These are phyloP conservation scores for Habrosyne pyritoides DNA, from an alignment of 2,888 invertebrate species.

Conservation along the genomic window DNA sequence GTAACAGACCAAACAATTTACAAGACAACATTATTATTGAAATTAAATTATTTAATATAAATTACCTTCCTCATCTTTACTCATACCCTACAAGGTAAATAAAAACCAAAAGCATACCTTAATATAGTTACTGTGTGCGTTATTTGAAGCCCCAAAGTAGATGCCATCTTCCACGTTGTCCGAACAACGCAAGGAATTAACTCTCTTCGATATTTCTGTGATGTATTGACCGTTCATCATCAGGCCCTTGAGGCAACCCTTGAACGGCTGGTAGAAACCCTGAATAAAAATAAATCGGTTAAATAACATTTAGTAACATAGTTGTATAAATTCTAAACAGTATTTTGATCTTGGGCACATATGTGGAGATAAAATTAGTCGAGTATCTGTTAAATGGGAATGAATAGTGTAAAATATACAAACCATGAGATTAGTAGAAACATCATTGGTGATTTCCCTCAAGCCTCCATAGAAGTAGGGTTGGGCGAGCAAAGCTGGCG, in stretches of 20 bases:
- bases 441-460: constrained; percentile 60
- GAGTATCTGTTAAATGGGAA: too few species aligned
- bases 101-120: constrained; percentile 72
- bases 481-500: constrained; percentile 84
- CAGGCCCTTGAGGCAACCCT: constrained; percentile 92
- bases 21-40: too few species aligned
- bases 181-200: constrained; percentile 90
- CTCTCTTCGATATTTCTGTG: constrained; percentile 81
- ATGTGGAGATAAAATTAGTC: too few species aligned
- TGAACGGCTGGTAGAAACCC: constrained; percentile 87
- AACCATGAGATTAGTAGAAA: constrained; percentile 52
- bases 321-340: too few species aligned
- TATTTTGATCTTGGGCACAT: too few species aligned
- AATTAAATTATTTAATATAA: too few species aligned
- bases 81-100: too few species aligned
- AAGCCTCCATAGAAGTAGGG: constrained; percentile 94
- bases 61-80: background rate
- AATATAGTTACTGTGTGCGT: constrained; percentile 86
- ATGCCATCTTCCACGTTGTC: constrained; percentile 91
- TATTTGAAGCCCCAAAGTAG: constrained; percentile 89
- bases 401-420: constrained; percentile 15
- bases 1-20: too few species aligned
- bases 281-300: constrained; percentile 42
- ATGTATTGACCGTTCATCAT: constrained; percentile 87
- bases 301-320: too few species aligned